phyloP scores from a whole-genome alignment of 1,140 invertebrate species.

The Hyphantria cunea region DNA sequence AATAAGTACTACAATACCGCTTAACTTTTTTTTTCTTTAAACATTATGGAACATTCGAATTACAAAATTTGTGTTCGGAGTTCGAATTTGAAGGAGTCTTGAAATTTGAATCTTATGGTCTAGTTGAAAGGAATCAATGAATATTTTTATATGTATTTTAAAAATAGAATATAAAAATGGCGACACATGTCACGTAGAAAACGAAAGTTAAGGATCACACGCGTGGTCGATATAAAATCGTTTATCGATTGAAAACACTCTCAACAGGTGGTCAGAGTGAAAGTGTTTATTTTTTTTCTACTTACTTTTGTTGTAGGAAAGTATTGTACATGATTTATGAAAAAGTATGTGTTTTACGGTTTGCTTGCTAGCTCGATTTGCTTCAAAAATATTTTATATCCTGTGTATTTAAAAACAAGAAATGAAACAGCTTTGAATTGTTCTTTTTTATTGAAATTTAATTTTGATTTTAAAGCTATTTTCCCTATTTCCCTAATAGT shows the following conservation, averaged over 20 bases:
- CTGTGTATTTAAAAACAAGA: too few relatives aligned
- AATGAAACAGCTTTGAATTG: too few relatives aligned
- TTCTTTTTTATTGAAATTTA: too few relatives aligned
- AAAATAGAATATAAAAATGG: conserved; percentile 16
- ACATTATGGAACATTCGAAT: background rate
- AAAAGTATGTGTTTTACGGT: too few relatives aligned
- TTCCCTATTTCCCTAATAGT: too few relatives aligned
- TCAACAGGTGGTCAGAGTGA: conserved; percentile 25
- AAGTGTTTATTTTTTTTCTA: conserved; percentile 13
- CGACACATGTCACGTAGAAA: conserved; percentile 39
- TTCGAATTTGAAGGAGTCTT: background rate
- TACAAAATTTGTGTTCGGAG: background rate
- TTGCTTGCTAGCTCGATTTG: too few relatives aligned
- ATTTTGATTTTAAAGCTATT: too few relatives aligned
- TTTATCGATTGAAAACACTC: conserved; percentile 6
- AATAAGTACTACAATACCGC: background rate
- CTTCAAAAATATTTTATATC: too few relatives aligned
- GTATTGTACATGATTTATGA: too few relatives aligned
- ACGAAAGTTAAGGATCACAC: conserved; percentile 33
- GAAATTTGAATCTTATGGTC: conserved; percentile 30
- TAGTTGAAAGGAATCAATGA: conserved; percentile 24
- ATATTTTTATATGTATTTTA: background rate
- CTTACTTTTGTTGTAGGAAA: too few relatives aligned
- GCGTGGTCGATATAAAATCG: conserved; percentile 14
- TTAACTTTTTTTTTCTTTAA: conserved; percentile 1